Evolutionary conservation across 2,888 invertebrate species (phyloP).

Genomic region (Meghimatium bilineatum): DNA sequence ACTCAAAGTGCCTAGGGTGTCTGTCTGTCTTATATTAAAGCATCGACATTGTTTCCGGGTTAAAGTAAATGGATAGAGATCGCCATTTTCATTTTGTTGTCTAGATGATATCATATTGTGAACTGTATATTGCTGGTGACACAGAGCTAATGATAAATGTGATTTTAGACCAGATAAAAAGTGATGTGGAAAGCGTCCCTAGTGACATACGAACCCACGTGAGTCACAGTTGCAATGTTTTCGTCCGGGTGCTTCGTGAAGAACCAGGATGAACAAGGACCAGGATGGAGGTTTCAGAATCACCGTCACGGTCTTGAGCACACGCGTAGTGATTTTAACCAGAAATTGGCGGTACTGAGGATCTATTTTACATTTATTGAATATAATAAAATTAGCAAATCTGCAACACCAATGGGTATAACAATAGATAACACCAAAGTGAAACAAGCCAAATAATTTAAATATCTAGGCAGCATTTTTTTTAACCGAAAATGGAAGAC

Average conservation of each 20-base stretch:
- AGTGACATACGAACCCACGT: slow-evolving; percentile 53
- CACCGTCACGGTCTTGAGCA: background rate
- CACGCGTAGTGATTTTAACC: slow-evolving; percentile 25
- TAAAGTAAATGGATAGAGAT: slow-evolving; percentile 4
- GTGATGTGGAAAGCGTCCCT: slow-evolving; percentile 38
- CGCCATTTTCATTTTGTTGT: slow-evolving; percentile 46
- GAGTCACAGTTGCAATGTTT: slow-evolving; percentile 73
- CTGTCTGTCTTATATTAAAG: no score
- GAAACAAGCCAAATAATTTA: no score
- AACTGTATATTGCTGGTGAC: background rate
- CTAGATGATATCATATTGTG: background rate
- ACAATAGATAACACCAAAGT: no score
- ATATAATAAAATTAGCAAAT: no score
- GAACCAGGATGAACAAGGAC: slow-evolving; percentile 75
- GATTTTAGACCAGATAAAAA: background rate
- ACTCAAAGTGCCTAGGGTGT: no score
- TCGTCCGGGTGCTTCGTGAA: slow-evolving; percentile 76
- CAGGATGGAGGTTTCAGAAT: slow-evolving; percentile 60
- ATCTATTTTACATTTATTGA: no score
- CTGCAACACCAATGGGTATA: no score
- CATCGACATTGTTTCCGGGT: slow-evolving; percentile 33
- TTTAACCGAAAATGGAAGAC: no score
- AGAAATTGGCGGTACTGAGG: slow-evolving; percentile 18
- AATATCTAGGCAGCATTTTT: no score
- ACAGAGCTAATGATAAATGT: background rate